Evolutionary conservation across 2,797 vertebrate genomes (phyloP), one percentile per base, ranked within the genome.

Genomic region (Sorex maritimensis): DNA sequence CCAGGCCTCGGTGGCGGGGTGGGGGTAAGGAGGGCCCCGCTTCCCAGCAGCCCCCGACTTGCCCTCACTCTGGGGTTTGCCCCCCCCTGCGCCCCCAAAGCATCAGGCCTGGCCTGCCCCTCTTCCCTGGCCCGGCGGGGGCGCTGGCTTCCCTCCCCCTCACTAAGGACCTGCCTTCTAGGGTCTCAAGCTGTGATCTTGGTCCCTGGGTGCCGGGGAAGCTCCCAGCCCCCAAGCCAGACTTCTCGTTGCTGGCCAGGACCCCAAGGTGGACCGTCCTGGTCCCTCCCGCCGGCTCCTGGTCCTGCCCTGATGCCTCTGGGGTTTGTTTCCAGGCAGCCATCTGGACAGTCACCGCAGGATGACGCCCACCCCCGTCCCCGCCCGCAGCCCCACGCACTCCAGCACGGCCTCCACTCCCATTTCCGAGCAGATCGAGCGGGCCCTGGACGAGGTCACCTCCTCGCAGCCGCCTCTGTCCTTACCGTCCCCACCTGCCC

Each of bases 281-380:
- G 68, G 65, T 68, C 46, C 41, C 41, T 7, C 74, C 81, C 1
- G 34, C 49, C 96, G 6, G 26, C 92, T 94, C 89, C 55, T 14
- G 58, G 7, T 81, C 71, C 46, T 90, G 72, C 1, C 41, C 94
- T 81, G 96, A 61, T 61, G 69, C 52, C 11, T 38, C 94, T 44
- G 93, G 93, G 87, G 13, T 95, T 95, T 97, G 93, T 96, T 97
- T 0, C 8, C 96, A 98, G 98, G 98, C 97, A 98, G 98, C 96
- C 98, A 98, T 96, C 97, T 98, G 90, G 98, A 98, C 87, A 97
- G 97, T 71, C 98, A 98, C 97, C 97, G 98, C 97, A 98, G 98
- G 97, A 97, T 97, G 97, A 97, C 96, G 1, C 97, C 97, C 1
- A 97, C 98, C 58, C 96, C 88, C 46, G 97, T 98, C 79, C 97